Percentiles rank a stretch among this genome's conserved stretches.
Evolutionary conservation across 2,797 vertebrate species (phyloP).

Genomic region (Simalia tracyae): DNA sequence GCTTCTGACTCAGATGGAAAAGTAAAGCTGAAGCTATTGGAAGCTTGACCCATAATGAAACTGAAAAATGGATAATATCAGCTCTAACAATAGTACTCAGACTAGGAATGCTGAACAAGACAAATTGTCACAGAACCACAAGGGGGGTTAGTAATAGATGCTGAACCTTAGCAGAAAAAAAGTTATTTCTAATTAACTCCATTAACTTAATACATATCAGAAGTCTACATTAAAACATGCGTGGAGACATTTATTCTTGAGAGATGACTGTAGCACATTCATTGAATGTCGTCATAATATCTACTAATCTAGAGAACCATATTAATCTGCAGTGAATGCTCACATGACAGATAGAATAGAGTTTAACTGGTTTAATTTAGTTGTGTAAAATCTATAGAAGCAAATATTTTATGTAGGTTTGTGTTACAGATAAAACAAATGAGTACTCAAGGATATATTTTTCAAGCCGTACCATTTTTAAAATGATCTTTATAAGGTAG

Average conservation of each 20-base stretch:
- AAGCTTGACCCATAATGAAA: background rate
- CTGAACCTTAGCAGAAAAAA: background rate
- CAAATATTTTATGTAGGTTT: background rate
- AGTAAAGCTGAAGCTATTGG: background rate
- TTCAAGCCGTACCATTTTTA: background rate
- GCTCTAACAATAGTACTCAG: background rate
- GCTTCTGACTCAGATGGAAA: background rate
- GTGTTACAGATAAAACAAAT: background rate
- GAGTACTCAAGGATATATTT: background rate
- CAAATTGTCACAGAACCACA: background rate
- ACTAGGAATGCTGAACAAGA: background rate
- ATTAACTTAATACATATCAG: background rate
- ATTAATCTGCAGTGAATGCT: background rate
- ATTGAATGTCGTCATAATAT: background rate
- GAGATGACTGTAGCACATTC: background rate
- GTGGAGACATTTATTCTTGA: background rate
- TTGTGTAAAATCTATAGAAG: background rate
- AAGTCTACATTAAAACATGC: background rate
- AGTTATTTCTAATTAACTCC: background rate
- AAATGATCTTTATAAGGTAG: constrained; percentile 13
- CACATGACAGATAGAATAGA: background rate
- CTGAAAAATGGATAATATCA: background rate
- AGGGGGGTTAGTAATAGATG: background rate
- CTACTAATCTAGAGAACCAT: background rate
- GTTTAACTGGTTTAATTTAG: background rate